Percentiles rank a stretch among this genome's conserved stretches.
Evolutionary conservation across 1,140 invertebrate species (phyloP).

Genomic region (Mactra quadrangularis): DNA sequence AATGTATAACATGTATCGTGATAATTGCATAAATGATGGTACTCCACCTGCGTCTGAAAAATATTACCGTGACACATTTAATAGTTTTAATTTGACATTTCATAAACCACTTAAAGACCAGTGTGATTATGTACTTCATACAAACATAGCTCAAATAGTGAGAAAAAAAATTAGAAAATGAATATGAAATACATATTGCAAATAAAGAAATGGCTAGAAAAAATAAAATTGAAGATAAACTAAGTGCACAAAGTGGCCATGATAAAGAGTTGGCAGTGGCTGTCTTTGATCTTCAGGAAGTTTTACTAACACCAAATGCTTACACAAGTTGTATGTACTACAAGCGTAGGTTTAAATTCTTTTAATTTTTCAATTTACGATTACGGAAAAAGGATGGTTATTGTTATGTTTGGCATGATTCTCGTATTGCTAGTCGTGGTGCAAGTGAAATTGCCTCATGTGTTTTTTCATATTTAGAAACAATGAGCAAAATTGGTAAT

Average conservation of each 20-base stretch:
- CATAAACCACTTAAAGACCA: conserved; percentile 19
- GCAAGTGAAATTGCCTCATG: conserved; percentile 19
- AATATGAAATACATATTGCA: neutral
- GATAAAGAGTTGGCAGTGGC: neutral
- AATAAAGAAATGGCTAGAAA: neutral
- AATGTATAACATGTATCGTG: conserved; percentile 22
- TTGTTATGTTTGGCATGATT: conserved; percentile 16
- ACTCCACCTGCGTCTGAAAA: neutral
- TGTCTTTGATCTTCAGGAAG: conserved; percentile 17
- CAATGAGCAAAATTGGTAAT: no score
- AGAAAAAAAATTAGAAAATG: neutral
- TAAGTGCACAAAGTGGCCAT: no score
- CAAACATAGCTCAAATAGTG: neutral
- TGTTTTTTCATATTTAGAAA: neutral
- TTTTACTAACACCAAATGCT: conserved; percentile 1
- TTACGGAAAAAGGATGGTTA: conserved; percentile 5
- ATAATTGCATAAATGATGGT: conserved; percentile 7
- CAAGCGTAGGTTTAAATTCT: conserved; percentile 11
- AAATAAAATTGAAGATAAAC: neutral
- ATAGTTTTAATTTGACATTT: neutral
- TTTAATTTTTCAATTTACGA: conserved; percentile 39
- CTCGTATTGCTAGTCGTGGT: neutral
- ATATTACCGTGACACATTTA: conserved; percentile 12
- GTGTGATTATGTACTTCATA: conserved; percentile 24
- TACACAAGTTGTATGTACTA: neutral